A percentile compares a stretch with the other conserved stretches of the same genome.
These are phyloP conservation scores for Poecilia picta DNA, from an alignment of 2,797 vertebrate species.

Conservation along the genomic window DNA sequence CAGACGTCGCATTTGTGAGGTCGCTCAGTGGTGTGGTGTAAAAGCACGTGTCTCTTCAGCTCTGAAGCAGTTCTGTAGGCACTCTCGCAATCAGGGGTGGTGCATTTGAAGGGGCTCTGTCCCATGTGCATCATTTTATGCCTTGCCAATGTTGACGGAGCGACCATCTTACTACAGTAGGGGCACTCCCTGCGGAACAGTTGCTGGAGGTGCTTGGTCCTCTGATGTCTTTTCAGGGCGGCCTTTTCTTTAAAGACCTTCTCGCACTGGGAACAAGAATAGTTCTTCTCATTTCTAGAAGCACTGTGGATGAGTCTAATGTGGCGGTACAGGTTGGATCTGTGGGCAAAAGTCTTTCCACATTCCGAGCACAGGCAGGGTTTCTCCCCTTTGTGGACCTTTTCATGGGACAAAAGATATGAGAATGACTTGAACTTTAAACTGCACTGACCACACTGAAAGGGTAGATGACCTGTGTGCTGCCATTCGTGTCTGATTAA, in stretches of 20 bases:
- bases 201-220: slow-evolving; percentile 49
- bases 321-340: slow-evolving; percentile 60
- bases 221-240: slow-evolving; percentile 63
- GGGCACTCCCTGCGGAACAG: slow-evolving; percentile 51
- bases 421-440: slow-evolving; percentile 40
- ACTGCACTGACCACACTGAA: slow-evolving; percentile 56
- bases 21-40: slow-evolving; percentile 50
- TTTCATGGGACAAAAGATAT: slow-evolving; percentile 57
- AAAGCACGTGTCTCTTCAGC: slow-evolving; percentile 57
- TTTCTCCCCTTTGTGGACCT: slow-evolving; percentile 67
- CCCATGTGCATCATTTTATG: slow-evolving; percentile 68
- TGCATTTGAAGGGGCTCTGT: slow-evolving; percentile 66
- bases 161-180: slow-evolving; percentile 63
- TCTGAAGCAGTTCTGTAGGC: slow-evolving; percentile 55
- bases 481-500: slow-evolving; percentile 69
- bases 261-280: slow-evolving; percentile 56
- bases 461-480: slow-evolving; percentile 59
- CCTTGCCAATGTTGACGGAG: slow-evolving; percentile 17
- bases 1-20: slow-evolving; percentile 61
- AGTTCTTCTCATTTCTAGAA: slow-evolving; percentile 34
- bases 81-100: slow-evolving; percentile 45
- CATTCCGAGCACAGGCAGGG: slow-evolving; percentile 67
- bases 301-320: slow-evolving; percentile 55
- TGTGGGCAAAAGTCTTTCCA: slow-evolving; percentile 63
- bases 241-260: slow-evolving; percentile 64